Base-by-base conservation (phyloP, 1,140 invertebrate genomes). In the Nasonia vitripennis region DNA sequence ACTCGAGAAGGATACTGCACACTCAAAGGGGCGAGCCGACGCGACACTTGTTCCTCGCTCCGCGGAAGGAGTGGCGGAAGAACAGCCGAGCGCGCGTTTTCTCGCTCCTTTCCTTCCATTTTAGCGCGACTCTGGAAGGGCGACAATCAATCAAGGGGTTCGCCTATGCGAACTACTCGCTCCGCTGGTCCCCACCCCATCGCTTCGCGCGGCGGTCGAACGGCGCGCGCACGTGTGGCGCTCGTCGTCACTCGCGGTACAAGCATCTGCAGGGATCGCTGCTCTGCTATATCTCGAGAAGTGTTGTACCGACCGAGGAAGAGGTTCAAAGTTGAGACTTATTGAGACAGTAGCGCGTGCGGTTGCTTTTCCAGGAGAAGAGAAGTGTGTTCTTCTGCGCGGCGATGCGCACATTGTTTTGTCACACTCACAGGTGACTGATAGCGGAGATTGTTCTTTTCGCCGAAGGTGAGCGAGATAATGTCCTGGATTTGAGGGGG, bases 91-190 rank as follows among this genome's bases (percentile, higher is more conserved):
- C 55, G 71, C 10, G 51, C 34, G 34, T 68, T 67, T 68, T 17
- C 5, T 23, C 10, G 12, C 48, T 48, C 55, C 55, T 62, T 45
- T 62, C 74, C 67, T 68, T 70, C 82, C 74, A 82, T 82, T 81
- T 71, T 81, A 71, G 10, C n/a, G 31, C 41, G 23, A n/a, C 68
- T 10, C 68, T 31, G 27, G 41, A 84, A 78, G 82, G 67, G 82
- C 75, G 82, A 70, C 55, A 68, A 83, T 78, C 82, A 84, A 78
- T 70, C 62, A 84, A 34, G 68, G 68, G 68, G 17, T 71, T 71
- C 17, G 31, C 68, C 68, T 34, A 34, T 34, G 68, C 31, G 68
- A 11, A 20, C 68, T 10, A n/a, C 4, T 11, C 14, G 68, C 68
- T n/a, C 12, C 27, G 17, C 68, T 31, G 7, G 4, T 10, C 68